phyloP scores from a whole-genome alignment of 1,140 invertebrate species.

The Anoplophora glabripennis region DNA sequence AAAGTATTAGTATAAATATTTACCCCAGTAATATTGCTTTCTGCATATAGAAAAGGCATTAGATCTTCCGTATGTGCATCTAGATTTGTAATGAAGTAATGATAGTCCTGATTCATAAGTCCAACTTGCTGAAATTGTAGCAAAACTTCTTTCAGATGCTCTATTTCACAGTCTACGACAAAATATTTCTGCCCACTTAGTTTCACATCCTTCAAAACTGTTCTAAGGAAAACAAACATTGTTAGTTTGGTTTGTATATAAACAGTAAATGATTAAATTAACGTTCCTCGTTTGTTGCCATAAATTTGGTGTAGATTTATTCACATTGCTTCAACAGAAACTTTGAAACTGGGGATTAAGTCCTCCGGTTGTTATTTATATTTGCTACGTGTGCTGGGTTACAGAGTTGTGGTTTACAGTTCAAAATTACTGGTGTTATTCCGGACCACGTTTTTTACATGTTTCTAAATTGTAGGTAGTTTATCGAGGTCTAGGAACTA shows the following conservation, averaged over 20 bases:
- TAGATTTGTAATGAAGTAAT: slow-evolving; percentile 74
- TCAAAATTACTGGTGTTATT: too few relatives aligned
- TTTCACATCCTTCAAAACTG: slow-evolving; percentile 35
- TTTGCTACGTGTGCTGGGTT: too few relatives aligned
- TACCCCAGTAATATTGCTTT: slow-evolving; percentile 78
- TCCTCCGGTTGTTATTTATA: too few relatives aligned
- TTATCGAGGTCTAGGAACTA: too few relatives aligned
- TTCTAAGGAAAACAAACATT: background rate
- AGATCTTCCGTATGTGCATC: slow-evolving; percentile 83
- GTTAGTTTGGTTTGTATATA: too few relatives aligned
- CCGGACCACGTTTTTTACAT: too few relatives aligned
- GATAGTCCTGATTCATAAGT: slow-evolving; percentile 72
- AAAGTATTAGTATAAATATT: slow-evolving; percentile 6
- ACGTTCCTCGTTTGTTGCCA: too few relatives aligned
- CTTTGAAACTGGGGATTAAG: too few relatives aligned
- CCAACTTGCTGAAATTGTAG: slow-evolving; percentile 76
- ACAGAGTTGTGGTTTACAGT: too few relatives aligned
- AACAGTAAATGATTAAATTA: too few relatives aligned
- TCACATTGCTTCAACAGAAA: too few relatives aligned
- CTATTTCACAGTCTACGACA: slow-evolving; percentile 40
- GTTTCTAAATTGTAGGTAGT: too few relatives aligned
- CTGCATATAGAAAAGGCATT: slow-evolving; percentile 76
- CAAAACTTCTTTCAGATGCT: slow-evolving; percentile 37
- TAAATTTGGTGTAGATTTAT: background rate
- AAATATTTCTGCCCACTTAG: slow-evolving; percentile 36